A percentile compares a stretch with the other conserved stretches of the same genome.
Evolutionary conservation across 2,113 vertebrate species (phyloP).

Genomic region (Diadophis punctatus): DNA sequence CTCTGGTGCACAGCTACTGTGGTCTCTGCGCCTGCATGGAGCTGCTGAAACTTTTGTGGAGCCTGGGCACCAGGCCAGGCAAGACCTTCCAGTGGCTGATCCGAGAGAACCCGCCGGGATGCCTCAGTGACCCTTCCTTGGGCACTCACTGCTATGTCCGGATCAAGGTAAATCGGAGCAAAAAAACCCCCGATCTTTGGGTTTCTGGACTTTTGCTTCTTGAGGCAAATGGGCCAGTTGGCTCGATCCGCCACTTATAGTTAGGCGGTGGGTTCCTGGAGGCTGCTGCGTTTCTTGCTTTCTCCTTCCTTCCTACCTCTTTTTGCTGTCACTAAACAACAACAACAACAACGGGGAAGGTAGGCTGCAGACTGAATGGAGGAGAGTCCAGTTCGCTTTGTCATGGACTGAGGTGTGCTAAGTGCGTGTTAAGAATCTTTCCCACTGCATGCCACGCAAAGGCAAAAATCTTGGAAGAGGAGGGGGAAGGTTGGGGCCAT

Average conservation of each 20-base stretch:
- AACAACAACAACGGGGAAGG: background rate
- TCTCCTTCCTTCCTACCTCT: background rate
- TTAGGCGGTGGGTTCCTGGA: background rate
- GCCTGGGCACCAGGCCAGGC: conserved; percentile 77
- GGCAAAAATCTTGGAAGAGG: background rate
- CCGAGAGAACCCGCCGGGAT: conserved; percentile 84
- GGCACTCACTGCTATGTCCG: conserved; percentile 96
- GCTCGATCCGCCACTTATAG: background rate
- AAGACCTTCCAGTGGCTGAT: conserved; percentile 82
- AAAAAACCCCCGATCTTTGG: background rate
- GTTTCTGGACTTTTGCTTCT: background rate
- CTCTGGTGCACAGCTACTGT: conserved; percentile 83
- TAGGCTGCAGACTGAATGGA: background rate
- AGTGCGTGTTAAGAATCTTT: background rate
- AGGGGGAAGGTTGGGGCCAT: background rate
- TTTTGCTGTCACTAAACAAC: background rate
- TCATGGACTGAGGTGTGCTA: background rate
- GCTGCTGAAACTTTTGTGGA: conserved; percentile 91
- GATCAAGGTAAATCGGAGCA: conserved; percentile 80
- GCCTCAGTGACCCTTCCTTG: conserved; percentile 89
- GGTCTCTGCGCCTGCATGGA: conserved; percentile 79
- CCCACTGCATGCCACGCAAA: background rate
- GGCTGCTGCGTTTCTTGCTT: background rate
- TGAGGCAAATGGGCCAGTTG: background rate
- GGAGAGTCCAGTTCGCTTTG: background rate